These are phyloP conservation scores for Sebastes baramenuke DNA, from an alignment of 2,797 vertebrate genomes.

Conservation along the genomic window DNA sequence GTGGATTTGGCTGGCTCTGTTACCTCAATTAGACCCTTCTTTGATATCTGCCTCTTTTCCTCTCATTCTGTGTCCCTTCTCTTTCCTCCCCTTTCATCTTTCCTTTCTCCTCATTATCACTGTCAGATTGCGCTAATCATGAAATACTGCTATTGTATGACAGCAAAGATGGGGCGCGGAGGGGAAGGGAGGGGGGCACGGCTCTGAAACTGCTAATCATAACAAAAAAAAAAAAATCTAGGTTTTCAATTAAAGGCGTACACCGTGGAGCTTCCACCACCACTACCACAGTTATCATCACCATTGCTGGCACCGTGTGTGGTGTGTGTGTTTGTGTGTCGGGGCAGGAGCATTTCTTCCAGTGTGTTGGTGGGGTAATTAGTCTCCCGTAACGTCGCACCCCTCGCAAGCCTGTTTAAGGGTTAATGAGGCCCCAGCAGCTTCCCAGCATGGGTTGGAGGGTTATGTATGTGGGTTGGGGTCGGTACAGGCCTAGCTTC, in stretches of 20 bases:
- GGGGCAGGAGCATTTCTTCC: constrained; percentile 33
- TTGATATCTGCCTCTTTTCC: constrained; percentile 87
- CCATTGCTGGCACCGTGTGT: constrained; percentile 57
- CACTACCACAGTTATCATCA: constrained; percentile 83
- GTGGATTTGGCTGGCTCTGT: constrained; percentile 89
- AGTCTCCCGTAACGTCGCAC: constrained; percentile 90
- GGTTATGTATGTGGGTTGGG: constrained; percentile 81
- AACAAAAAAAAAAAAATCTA: constrained; percentile 83
- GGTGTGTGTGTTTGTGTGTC: constrained; percentile 58
- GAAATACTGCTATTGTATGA: constrained; percentile 71
- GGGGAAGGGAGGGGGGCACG: constrained; percentile 5
- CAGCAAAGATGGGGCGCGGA: constrained; percentile 38
- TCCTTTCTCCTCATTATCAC: constrained; percentile 83
- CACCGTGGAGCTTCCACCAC: constrained; percentile 70
- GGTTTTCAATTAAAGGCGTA: constrained; percentile 92
- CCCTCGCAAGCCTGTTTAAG: constrained; percentile 99
- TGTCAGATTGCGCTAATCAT: constrained; percentile 71
- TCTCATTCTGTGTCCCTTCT: constrained; percentile 77
- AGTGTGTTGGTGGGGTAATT: constrained; percentile 89
- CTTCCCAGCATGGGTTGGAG: constrained; percentile 89
- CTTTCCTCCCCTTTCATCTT: constrained; percentile 89
- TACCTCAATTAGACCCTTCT: constrained; percentile 97
- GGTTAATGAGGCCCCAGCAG: constrained; percentile 99
- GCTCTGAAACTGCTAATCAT: constrained; percentile 90
- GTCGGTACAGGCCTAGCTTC: constrained; percentile 89